Conservation (phyloP, 2,113 vertebrate species). For the Thinocorus orbignyianus region DNA sequence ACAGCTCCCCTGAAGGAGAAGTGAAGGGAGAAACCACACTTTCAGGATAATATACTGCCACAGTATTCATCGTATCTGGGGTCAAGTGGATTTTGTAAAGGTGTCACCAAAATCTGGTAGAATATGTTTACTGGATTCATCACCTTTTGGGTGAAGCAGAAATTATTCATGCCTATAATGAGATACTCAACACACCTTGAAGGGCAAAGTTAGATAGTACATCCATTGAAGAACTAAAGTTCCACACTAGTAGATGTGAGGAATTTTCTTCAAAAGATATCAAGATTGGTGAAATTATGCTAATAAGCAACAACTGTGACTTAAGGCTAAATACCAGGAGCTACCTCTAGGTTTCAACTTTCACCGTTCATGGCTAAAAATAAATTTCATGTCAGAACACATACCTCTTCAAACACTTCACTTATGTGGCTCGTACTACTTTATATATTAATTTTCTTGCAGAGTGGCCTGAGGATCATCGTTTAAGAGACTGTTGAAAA, state of each 20-base stretch:
- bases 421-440: fast-evolving
- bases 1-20: not conserved
- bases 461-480: not conserved
- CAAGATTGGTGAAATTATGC: not conserved
- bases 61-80: not conserved
- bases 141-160: not conserved
- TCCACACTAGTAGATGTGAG: not conserved
- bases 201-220: not conserved
- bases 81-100: not conserved
- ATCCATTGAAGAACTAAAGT: not conserved
- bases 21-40: not conserved
- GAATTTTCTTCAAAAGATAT: not conserved
- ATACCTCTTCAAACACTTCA: not conserved
- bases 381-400: not conserved
- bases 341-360: not conserved
- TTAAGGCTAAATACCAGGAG: not conserved
- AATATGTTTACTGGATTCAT: not conserved
- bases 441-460: not conserved
- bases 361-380: not conserved
- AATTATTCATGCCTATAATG: fast-evolving
- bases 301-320: not conserved
- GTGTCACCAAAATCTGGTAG: not conserved
- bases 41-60: not conserved
- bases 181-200: not conserved
- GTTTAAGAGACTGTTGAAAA: not conserved